Conservation (phyloP, 2,113 vertebrate species). For the Callocephalon fimbriatum region DNA sequence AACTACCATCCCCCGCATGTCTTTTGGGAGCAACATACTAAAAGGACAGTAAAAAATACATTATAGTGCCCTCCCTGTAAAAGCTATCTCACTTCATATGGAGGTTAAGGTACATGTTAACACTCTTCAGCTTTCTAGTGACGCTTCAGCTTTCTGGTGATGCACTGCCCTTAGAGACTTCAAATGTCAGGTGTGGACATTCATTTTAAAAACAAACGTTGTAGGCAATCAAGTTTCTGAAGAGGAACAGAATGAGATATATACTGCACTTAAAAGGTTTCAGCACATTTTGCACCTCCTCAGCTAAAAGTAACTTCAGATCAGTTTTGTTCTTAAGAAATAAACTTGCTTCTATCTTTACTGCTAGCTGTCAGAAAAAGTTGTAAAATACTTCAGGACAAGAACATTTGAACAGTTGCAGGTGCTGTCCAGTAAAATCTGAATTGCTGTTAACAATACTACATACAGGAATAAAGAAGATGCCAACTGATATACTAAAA, state of each 20-base stretch:
- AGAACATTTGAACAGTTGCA: not conserved
- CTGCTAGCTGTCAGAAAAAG: not conserved
- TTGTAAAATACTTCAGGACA: not conserved
- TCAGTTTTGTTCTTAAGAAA: not conserved
- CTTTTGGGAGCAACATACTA: not conserved
- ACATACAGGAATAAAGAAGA: not conserved
- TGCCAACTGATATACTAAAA: not conserved
- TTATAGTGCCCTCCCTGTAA: not conserved
- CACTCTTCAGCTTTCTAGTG: not conserved
- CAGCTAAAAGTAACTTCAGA: not conserved
- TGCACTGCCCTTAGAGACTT: not conserved
- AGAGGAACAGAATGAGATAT: not conserved
- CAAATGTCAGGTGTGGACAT: not conserved
- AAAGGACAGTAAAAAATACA: not conserved
- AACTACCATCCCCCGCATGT: accelerated
- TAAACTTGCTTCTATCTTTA: not conserved
- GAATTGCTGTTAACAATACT: not conserved
- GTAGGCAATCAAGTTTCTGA: not conserved
- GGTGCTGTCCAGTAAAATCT: not conserved
- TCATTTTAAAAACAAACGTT: not conserved
- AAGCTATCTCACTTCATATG: not conserved
- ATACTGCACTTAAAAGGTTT: not conserved
- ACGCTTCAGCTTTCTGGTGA: not conserved
- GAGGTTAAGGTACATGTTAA: not conserved
- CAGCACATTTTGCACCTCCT: not conserved